A percentile compares a stretch with the other conserved stretches of the same genome.
Conservation (phyloP, 92 coral and sea anemone species). For the Desmophyllum pertusum region DNA sequence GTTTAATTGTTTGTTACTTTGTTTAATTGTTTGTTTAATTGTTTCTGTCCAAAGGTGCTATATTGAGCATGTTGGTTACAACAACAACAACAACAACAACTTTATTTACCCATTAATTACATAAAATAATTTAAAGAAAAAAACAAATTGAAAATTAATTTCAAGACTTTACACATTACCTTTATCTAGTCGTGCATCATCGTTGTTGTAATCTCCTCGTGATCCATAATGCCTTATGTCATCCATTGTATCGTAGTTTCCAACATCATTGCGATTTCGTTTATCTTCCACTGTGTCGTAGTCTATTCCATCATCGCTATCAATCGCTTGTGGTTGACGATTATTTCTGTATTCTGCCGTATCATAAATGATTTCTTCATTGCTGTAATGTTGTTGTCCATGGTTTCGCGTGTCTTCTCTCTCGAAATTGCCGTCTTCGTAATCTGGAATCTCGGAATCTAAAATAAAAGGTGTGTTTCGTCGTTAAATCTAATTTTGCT, state of each 20-base stretch:
- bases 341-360: background rate
- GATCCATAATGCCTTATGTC: background rate
- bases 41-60: too few relatives aligned
- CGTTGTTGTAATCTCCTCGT: background rate
- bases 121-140: too few relatives aligned
- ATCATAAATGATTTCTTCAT: background rate
- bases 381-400: conserved; percentile 7
- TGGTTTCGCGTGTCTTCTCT: background rate
- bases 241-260: background rate
- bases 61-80: too few relatives aligned
- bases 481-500: too few relatives aligned
- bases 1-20: too few relatives aligned
- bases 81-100: too few relatives aligned
- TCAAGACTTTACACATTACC: too few relatives aligned
- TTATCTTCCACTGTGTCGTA: background rate
- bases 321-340: background rate
- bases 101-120: too few relatives aligned
- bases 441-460: background rate
- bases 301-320: background rate
- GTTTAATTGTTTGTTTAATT: too few relatives aligned
- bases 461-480: background rate
- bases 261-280: background rate
- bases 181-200: too few relatives aligned
- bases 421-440: background rate
- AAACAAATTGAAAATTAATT: too few relatives aligned